phyloP scores from a whole-genome alignment of 1,140 invertebrate species.

The Drusus annulatus region DNA sequence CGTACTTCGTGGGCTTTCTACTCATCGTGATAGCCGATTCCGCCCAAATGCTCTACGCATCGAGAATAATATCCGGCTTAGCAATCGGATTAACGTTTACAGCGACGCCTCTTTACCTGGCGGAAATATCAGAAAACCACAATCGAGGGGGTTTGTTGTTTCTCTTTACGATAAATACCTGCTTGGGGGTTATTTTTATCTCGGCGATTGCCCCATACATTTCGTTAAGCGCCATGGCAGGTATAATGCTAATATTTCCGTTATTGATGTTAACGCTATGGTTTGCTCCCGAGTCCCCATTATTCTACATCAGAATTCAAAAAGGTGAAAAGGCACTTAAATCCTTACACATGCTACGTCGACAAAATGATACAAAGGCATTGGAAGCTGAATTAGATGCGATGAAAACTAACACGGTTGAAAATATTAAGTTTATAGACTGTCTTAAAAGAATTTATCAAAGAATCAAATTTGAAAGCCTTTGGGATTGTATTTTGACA shows the following conservation, averaged over 20 bases:
- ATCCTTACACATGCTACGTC: slow-evolving; percentile 33
- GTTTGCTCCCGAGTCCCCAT: slow-evolving; percentile 47
- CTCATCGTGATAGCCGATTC: slow-evolving; percentile 58
- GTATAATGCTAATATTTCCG: slow-evolving; percentile 43
- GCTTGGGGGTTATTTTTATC: slow-evolving; percentile 24
- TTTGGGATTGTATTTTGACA: slow-evolving; percentile 40
- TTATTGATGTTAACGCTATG: slow-evolving; percentile 30
- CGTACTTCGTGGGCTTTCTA: slow-evolving; percentile 59
- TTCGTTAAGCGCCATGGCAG: slow-evolving; percentile 34
- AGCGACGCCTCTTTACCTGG: slow-evolving; percentile 46
- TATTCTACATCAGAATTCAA: slow-evolving; percentile 33
- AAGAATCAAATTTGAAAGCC: slow-evolving; percentile 35
- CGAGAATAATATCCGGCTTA: slow-evolving; percentile 44
- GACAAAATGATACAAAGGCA: slow-evolving; percentile 16
- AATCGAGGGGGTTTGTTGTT: slow-evolving; percentile 42
- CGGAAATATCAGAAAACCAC: slow-evolving; percentile 50
- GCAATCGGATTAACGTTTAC: slow-evolving; percentile 41
- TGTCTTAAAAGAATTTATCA: slow-evolving; percentile 44
- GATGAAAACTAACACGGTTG: slow-evolving; percentile 30
- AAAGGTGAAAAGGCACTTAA: slow-evolving; percentile 21
- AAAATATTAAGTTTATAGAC: slow-evolving; percentile 31
- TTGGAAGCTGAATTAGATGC: slow-evolving; percentile 38
- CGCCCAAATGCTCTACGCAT: slow-evolving; percentile 9
- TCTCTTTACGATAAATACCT: slow-evolving; percentile 32
- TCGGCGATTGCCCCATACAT: slow-evolving; percentile 41